Conservation (phyloP, 2,113 vertebrate species). For the human region DNA sequence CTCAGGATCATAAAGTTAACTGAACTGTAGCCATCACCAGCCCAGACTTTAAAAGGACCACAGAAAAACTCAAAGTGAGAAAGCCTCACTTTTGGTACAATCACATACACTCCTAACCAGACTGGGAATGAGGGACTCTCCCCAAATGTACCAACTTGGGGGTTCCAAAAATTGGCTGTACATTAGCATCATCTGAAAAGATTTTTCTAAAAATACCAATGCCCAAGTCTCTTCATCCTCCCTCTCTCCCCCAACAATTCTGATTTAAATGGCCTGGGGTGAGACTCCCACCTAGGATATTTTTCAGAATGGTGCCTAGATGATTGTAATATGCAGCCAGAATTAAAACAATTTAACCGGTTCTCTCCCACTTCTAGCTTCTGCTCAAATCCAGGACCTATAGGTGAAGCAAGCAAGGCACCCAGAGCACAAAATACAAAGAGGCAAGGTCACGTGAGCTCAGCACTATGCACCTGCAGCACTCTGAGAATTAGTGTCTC, state of each 20-base stretch:
- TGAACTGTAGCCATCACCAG: conserved; percentile 49
- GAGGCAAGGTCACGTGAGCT: neutral
- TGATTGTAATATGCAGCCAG: neutral
- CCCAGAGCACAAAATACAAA: neutral
- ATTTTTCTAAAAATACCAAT: neutral
- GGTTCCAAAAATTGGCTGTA: neutral
- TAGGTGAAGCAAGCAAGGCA: neutral
- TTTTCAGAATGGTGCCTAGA: neutral
- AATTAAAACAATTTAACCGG: neutral
- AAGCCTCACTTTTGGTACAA: neutral
- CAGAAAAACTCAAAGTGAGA: neutral
- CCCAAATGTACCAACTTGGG: neutral
- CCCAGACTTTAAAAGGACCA: conserved; percentile 20
- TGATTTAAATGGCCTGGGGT: neutral
- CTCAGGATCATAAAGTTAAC: conserved; percentile 66
- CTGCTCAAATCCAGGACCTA: neutral
- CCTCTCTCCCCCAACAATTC: neutral
- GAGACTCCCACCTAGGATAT: neutral
- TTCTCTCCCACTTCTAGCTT: neutral
- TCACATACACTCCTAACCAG: neutral
- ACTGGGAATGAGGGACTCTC: neutral
- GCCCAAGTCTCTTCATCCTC: neutral
- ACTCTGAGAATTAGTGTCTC: neutral
- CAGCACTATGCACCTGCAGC: neutral
- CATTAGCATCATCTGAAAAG: neutral